These are phyloP conservation scores for Fabriciana adippe DNA, from an alignment of 2,888 invertebrate species.

Conservation along the genomic window DNA sequence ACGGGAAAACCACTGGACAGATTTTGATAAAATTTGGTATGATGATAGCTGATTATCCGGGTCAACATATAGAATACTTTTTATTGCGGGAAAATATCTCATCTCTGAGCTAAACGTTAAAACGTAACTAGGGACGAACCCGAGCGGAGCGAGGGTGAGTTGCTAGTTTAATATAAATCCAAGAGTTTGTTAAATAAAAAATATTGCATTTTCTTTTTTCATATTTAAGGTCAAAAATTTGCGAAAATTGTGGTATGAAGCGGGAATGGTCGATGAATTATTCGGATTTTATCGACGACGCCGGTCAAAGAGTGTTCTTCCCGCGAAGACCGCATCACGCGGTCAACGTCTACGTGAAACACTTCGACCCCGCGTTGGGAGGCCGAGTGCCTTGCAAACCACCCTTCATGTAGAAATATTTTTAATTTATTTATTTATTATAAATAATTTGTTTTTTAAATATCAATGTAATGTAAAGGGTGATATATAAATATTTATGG, in stretches of 20 bases:
- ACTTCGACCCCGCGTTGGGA: conserved; percentile 45
- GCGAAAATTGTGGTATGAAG: conserved; percentile 76
- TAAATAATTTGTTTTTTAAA: neutral
- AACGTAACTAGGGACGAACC: no score
- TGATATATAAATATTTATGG: no score
- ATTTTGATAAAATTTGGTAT: no score
- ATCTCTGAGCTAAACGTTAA: no score
- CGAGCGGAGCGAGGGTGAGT: no score
- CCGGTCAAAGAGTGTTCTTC: conserved; percentile 74
- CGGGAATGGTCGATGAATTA: conserved; percentile 76
- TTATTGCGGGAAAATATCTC: no score
- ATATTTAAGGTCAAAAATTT: conserved; percentile 67
- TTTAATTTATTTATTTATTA: neutral
- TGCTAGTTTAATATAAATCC: neutral
- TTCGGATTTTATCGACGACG: conserved; percentile 71
- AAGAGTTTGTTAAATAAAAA: no score
- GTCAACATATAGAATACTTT: no score
- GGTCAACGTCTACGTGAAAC: conserved; percentile 68
- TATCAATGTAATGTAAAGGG: no score
- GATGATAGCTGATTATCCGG: no score
- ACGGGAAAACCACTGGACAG: no score
- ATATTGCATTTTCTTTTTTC: neutral
- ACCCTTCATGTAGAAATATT: conserved; percentile 32
- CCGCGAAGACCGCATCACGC: conserved; percentile 74
- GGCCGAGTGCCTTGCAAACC: conserved; percentile 47